Evolutionary conservation across 2,888 invertebrate genomes (phyloP).

Genomic region (Xanthostigma xanthostigma): DNA sequence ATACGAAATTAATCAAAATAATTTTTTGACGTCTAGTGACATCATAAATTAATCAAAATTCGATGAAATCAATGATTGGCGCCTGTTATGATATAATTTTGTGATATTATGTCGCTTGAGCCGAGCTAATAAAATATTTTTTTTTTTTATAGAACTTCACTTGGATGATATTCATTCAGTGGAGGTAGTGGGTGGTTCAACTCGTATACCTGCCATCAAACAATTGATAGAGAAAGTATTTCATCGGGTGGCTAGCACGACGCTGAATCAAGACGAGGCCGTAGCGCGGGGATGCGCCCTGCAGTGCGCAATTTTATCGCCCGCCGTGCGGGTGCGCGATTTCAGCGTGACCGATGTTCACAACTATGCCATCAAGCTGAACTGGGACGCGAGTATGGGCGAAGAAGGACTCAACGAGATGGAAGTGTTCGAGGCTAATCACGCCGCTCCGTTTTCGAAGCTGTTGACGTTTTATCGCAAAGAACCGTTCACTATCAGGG

Average conservation of each 20-base stretch:
- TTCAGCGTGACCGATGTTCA: conserved; percentile 89
- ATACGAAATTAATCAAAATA: too few relatives aligned
- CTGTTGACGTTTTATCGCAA: conserved; percentile 85
- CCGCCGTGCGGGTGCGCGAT: conserved; percentile 92
- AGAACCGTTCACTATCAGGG: conserved; percentile 75
- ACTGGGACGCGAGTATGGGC: conserved; percentile 50
- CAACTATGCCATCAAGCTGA: conserved; percentile 68
- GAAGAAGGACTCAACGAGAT: conserved; percentile 58
- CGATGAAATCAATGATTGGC: not conserved
- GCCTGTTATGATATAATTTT: too few relatives aligned
- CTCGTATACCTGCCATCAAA: conserved; percentile 87
- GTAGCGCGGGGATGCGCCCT: conserved; percentile 92
- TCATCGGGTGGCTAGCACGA: conserved; percentile 77
- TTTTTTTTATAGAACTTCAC: conserved; percentile 44
- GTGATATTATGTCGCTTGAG: not conserved
- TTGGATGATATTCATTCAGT: conserved; percentile 84
- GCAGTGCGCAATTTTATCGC: conserved; percentile 93
- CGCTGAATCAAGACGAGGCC: conserved; percentile 95
- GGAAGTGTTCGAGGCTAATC: conserved; percentile 84
- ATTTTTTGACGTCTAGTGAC: too few relatives aligned
- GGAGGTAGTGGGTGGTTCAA: conserved; percentile 92
- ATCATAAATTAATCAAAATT: too few relatives aligned
- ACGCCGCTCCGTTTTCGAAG: conserved; percentile 85
- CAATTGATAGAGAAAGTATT: conserved; percentile 75
- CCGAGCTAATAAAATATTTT: not conserved